These are phyloP conservation scores for Casuarius casuarius DNA, from an alignment of 2,113 vertebrate species.

Conservation along the genomic window DNA sequence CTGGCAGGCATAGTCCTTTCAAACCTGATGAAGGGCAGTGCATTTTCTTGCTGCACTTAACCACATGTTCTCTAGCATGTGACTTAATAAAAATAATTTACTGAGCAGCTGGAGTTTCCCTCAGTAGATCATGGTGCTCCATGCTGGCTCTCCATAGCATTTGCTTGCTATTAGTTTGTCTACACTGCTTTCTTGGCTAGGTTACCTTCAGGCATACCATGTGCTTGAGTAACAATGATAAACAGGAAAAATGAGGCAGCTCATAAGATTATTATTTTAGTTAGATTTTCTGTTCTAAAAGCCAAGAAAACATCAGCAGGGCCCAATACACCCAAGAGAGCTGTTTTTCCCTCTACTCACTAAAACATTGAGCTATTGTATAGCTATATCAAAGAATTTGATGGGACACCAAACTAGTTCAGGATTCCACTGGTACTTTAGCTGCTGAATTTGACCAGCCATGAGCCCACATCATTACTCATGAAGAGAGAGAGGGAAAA, in stretches of 20 bases:
- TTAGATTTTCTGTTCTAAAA: conserved; percentile 48
- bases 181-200: conserved; percentile 35
- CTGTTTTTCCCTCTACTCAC: neutral
- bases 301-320: conserved; percentile 2
- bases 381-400: neutral
- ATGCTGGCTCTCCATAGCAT: neutral
- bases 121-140: neutral
- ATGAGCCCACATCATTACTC: neutral
- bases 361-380: neutral
- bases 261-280: conserved; percentile 37
- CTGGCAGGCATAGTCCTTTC: neutral
- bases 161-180: conserved; percentile 10
- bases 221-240: conserved; percentile 53
- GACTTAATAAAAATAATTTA: conserved; percentile 30
- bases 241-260: conserved; percentile 37
- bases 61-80: neutral
- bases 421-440: neutral
- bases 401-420: neutral
- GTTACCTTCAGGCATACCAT: conserved; percentile 34
- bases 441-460: neutral
- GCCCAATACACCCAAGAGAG: neutral
- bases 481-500: neutral
- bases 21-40: neutral
- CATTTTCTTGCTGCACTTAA: conserved; percentile 24
- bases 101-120: neutral